Evolutionary conservation across 1,140 invertebrate species (phyloP), one percentile per base, ranked within the genome.

Genomic region (Aphelenchoides besseyi): DNA sequence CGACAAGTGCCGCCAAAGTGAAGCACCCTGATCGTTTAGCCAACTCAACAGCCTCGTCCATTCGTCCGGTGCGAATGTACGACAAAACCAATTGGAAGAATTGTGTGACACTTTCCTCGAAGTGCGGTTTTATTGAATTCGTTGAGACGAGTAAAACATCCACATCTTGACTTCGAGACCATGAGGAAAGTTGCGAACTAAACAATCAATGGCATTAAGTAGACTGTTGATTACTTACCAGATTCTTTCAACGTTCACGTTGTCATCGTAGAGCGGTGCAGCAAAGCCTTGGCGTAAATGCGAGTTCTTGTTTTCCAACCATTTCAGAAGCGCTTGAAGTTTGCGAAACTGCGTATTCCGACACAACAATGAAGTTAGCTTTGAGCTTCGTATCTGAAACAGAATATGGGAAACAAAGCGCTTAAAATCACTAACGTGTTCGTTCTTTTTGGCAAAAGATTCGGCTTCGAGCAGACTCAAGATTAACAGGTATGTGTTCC

Each of bases 41-140:
- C 30, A 36, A 33, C 12, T 66, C 63, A 53, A 66, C 32, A 37
- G 63, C 63, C 26, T 36, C 30, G 2, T 33, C 30, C 9, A 53
- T 12, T 12, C 63, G 30, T 37, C 63, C 63, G 8, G 26, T 12
- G 1, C 63, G 1, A 32, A 66, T 23, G 30, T 36, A 66, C 12
- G 32, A 26, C 2, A 66, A 29, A 26, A 66, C 30, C 36, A 66
- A 32, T 53, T 66, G 63, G 32, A 36, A 66, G 1, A 66, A 55
- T 37, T 36, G 28, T 16, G 36, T 37, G 0, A 37, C 32, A 3
- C 63, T 66, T 32, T 66, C 32, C 36, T 66, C 63, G 26, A 32
- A 41, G 1, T 66, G 33, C 9, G 32, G 32, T 53, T 37, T 66
- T 1, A 66, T 12, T 66, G 33, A 12, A 30, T 16, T 66, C 36